Base-by-base conservation (phyloP, 2,888 invertebrate genomes). In the Parasteatoda lunata region DNA sequence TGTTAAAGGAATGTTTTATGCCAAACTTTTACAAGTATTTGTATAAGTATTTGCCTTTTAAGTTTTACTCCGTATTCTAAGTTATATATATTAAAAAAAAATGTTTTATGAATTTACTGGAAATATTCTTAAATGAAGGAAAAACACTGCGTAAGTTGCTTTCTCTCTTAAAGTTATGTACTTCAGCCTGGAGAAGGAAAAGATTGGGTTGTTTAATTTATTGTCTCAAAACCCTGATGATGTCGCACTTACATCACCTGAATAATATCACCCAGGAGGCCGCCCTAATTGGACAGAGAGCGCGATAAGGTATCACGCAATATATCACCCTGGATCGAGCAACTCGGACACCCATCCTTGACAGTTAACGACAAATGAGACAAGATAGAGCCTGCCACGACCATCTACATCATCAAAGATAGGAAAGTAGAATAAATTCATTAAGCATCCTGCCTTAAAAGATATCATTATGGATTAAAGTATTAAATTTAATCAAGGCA, bases 221-320 rank as follows among this genome's bases (percentile, higher is more conserved):
- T 81, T 69, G 81, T 76, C 73, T 45, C 66, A 65, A 81, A 81
- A 73, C 73, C 73, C 68, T 66, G 72, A 73, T 51, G 77, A 77
- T 51, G 83, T 15, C 77, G 71, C 72, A 65, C 79, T 77, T 8
- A 30, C 65, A 66, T n/a, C 49, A 80, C 83, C 71, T 77, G 83
- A 83, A 83, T 84, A 84, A 84, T 77, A 65, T 72, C 71, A 47
- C 77, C 72, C 83, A 54, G 70, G 83, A 77, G 83, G 66, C 83
- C 13, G 65, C 59, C 47, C 84, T 84, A 78, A 84, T 84, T 84
- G 84, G 84, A 78, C 84, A 68, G 64, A 68, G 64, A 51, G 68
- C 15, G 84, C 77, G 84, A 84, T 78, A 84, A 84, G 84, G 84
- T 84, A 78, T 84, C 84, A 73, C 78, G 11, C 72, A 68, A 84